Base-by-base conservation (phyloP, 2,888 invertebrate genomes). In the Plagodis dolabraria region DNA sequence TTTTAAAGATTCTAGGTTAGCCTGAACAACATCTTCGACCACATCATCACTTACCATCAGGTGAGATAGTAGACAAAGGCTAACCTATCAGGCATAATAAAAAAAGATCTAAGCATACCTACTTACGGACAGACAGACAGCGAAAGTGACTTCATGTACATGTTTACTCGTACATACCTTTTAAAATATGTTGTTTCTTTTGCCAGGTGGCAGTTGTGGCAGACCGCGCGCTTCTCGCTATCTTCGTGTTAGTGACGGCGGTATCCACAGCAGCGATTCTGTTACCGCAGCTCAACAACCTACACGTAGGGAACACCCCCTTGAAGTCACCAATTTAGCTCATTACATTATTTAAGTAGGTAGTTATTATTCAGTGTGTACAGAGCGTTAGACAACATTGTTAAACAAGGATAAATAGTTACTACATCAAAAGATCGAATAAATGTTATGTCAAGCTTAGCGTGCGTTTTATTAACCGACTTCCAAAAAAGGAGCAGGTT, bases 241-340 rank as follows among this genome's bases (percentile, higher is more conserved):
- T 96, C 33, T 97, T 97, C 84, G 94, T 96, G 62, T 88, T 96
- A 63, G 95, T 96, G 56, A 97, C 97, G 7, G 94, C 95, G 50
- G 94, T 96, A 67, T 95, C 96, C n/a, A 96, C 97, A 0, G 95
- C 96, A 0, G 95, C 96, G 65, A 97, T 97, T 70, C 91, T 97
- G 52, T 71, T 96, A 91, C 87, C 95, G 86, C 79, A 96, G 93
- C 71, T 96, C 92, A 70, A 94, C 89, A 82, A 93, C 81, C 75
- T 92, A 33, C 87, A 92, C 75, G 92, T 92, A 35, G 92, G 92
- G 36, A 92, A 92, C 69, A 92, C 92, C 47, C 91, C 92, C 49
- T 77, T 92, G 40, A 90, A 90, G 70, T 89, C 87, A 34, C 92
- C 92, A 10, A 82, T 79, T 69, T 92, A 92, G 80, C 47, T 58